phyloP scores from a whole-genome alignment of 2,888 invertebrate genomes.

The Campoplex nolae region DNA sequence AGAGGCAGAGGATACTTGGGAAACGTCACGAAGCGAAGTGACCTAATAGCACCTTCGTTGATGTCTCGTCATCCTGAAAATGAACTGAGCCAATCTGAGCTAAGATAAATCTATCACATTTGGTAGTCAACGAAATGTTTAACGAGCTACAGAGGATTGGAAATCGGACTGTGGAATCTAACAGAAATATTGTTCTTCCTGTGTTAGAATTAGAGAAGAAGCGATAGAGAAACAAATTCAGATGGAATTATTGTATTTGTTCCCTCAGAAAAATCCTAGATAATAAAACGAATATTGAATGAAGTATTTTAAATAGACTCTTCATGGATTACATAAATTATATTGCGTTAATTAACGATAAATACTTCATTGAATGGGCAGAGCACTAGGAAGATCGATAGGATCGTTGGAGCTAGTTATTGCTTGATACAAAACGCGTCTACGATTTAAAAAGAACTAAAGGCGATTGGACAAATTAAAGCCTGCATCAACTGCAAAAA shows the following conservation, averaged over 20 bases:
- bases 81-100: not conserved
- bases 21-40: not conserved
- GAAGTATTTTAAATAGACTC: too few species aligned
- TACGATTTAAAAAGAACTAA: not conserved
- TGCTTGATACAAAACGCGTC: constrained; percentile 19
- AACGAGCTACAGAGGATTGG: not conserved
- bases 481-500: not conserved
- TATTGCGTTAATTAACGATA: not conserved
- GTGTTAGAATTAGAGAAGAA: too few species aligned
- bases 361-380: not conserved
- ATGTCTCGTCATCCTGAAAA: not conserved
- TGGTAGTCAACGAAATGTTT: not conserved
- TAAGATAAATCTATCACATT: not conserved
- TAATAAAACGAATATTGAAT: not conserved
- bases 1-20: not conserved
- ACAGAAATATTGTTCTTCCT: too few species aligned
- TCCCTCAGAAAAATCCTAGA: not conserved
- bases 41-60: not conserved
- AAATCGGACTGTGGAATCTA: too few species aligned
- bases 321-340: not conserved
- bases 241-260: not conserved
- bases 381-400: not conserved
- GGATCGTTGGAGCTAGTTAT: constrained; percentile 19
- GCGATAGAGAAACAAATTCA: too few species aligned
- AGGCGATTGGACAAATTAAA: not conserved